Conservation (phyloP, 2,888 invertebrate genomes). For the Eupithecia subfuscata region DNA sequence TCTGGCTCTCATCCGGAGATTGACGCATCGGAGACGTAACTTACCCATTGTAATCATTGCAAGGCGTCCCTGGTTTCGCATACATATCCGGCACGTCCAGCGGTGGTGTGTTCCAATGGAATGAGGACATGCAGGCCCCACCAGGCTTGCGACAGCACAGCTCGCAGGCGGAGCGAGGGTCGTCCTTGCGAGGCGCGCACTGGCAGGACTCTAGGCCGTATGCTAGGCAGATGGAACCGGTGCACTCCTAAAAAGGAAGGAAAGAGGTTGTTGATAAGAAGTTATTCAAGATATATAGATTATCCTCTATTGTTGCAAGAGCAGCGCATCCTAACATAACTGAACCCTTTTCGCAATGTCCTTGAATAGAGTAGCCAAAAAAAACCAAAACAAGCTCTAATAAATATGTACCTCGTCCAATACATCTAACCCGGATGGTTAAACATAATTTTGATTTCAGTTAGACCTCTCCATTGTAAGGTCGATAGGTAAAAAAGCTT, state of each 20-base stretch:
- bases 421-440: too few species aligned
- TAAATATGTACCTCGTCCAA: too few species aligned
- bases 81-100: slow-evolving; percentile 97
- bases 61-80: slow-evolving; percentile 96
- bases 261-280: background rate
- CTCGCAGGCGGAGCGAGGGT: slow-evolving; percentile 95
- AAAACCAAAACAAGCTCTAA: background rate
- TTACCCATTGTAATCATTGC: slow-evolving; percentile 95
- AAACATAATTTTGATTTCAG: too few species aligned
- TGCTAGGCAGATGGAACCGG: slow-evolving; percentile 98
- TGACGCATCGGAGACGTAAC: slow-evolving; percentile 30
- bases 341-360: background rate
- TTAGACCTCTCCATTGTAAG: too few species aligned
- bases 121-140: slow-evolving; percentile 93
- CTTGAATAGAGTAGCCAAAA: too few species aligned
- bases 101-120: slow-evolving; percentile 94
- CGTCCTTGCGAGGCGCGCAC: slow-evolving; percentile 91
- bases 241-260: slow-evolving; percentile 89
- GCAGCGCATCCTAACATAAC: background rate
- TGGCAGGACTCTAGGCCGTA: slow-evolving; percentile 98
- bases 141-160: slow-evolving; percentile 95
- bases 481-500: too few species aligned
- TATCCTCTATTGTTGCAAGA: too few species aligned
- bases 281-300: too few species aligned
- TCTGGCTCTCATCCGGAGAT: slow-evolving; percentile 68